Percentiles rank a stretch among this genome's conserved stretches.
Conservation (phyloP, 2,888 invertebrate genomes). For the Caenorhabditis angaria region DNA sequence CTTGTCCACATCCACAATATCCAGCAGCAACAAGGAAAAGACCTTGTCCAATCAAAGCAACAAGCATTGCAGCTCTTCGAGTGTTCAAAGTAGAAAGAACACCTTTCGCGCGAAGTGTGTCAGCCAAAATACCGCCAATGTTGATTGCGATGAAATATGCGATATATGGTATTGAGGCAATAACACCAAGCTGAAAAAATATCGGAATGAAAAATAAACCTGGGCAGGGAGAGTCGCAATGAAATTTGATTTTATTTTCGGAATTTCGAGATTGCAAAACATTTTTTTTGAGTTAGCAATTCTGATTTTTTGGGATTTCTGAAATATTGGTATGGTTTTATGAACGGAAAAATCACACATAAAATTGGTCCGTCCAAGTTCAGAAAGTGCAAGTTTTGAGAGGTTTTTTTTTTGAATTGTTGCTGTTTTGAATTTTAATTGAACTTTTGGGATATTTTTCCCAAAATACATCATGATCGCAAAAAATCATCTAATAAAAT, state of each 20-base stretch:
- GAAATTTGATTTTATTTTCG: background rate
- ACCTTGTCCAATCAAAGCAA: conserved; percentile 70
- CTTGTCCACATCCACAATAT: conserved; percentile 70
- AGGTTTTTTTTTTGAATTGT: too few relatives aligned
- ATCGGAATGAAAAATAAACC: background rate
- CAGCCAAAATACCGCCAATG: conserved; percentile 68
- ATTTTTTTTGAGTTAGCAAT: background rate
- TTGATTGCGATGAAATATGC: conserved; percentile 71
- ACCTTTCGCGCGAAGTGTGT: conserved; percentile 58
- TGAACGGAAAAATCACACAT: too few relatives aligned
- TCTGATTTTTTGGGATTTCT: background rate
- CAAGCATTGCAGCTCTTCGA: conserved; percentile 69
- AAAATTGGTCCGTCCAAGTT: too few relatives aligned
- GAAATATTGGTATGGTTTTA: background rate
- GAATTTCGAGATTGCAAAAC: background rate
- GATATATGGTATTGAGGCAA: conserved; percentile 71
- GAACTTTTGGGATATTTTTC: too few relatives aligned
- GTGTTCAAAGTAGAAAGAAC: conserved; percentile 69
- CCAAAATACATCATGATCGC: too few relatives aligned
- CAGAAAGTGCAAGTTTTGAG: too few relatives aligned
- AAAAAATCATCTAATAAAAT: too few relatives aligned
- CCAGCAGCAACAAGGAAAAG: conserved; percentile 69
- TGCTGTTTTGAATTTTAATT: too few relatives aligned
- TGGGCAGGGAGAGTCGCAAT: too few relatives aligned
- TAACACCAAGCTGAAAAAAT: conserved; percentile 69